Conservation (phyloP, 2,888 invertebrate species). For the Pseudococcus jackbeardsleyi region DNA sequence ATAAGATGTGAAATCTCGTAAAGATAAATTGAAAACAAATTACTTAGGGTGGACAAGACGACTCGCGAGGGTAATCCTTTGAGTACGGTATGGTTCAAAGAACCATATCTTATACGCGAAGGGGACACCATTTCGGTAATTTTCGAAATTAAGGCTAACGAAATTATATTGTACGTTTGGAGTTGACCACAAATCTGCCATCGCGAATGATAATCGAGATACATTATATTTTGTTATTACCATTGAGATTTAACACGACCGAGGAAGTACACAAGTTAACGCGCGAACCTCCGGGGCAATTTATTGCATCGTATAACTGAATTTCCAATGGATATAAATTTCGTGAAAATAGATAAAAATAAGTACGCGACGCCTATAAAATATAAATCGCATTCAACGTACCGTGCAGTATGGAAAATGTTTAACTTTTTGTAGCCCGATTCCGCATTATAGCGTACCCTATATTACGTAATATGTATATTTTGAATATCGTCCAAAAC, state of each 20-base stretch:
- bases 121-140: background rate
- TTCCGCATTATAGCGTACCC: background rate
- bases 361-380: constrained; percentile 52
- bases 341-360: constrained; percentile 48
- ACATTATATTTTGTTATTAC: constrained; percentile 56
- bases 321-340: constrained; percentile 43
- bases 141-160: constrained; percentile 50
- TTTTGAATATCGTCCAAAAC: constrained; percentile 29
- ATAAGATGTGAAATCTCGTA: background rate
- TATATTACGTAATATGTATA: background rate
- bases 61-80: background rate
- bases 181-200: constrained; percentile 55
- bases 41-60: constrained; percentile 27
- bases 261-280: constrained; percentile 39
- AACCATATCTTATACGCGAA: background rate
- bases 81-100: background rate
- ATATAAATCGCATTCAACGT: constrained; percentile 47
- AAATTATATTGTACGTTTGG: constrained; percentile 40
- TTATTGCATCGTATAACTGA: constrained; percentile 51
- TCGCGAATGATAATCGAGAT: constrained; percentile 53
- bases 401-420: constrained; percentile 35
- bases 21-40: constrained; percentile 32
- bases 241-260: constrained; percentile 47
- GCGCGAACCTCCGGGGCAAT: constrained; percentile 22
- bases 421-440: background rate